A percentile compares a stretch with the other conserved stretches of the same genome.
phyloP scores from a whole-genome alignment of 2,888 invertebrate genomes.

The Isotomurus palustris region DNA sequence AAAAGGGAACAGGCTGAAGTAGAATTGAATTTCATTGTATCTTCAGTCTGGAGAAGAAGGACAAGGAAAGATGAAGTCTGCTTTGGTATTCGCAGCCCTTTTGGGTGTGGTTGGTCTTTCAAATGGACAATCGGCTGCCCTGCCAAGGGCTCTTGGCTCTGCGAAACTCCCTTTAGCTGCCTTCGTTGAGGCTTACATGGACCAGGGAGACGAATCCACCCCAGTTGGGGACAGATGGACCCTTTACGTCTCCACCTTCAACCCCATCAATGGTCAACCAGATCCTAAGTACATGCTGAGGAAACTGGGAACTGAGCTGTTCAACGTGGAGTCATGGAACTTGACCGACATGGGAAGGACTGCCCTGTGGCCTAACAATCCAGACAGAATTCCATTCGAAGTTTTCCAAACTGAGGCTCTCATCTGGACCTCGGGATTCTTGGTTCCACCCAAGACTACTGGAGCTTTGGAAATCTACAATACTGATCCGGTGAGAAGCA shows the following conservation, averaged over 20 bases:
- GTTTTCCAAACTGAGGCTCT: conserved; percentile 46
- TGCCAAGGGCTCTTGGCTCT: conserved; percentile 24
- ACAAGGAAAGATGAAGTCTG: neutral
- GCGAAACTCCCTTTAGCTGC: conserved; percentile 17
- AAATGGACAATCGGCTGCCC: neutral
- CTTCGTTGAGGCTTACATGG: conserved; percentile 31
- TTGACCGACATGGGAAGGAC: conserved; percentile 39
- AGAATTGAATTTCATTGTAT: too few relatives aligned
- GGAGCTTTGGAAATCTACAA: conserved; percentile 47
- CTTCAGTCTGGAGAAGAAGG: neutral
- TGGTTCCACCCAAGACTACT: conserved; percentile 47
- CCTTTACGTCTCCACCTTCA: conserved; percentile 47
- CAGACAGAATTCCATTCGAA: conserved; percentile 43
- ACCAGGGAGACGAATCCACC: conserved; percentile 18
- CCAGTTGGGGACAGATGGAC: conserved; percentile 38
- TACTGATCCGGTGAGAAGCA: conserved; percentile 29
- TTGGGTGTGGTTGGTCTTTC: neutral
- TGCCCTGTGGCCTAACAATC: conserved; percentile 47
- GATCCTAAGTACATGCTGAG: conserved; percentile 29
- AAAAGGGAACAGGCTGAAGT: too few relatives aligned
- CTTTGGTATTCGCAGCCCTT: neutral
- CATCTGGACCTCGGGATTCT: conserved; percentile 47
- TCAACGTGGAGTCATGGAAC: conserved; percentile 36
- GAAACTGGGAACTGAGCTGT: conserved; percentile 17
- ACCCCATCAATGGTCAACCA: conserved; percentile 36